Conservation (phyloP, 2,113 vertebrate species). For the Chunga burmeisteri region DNA sequence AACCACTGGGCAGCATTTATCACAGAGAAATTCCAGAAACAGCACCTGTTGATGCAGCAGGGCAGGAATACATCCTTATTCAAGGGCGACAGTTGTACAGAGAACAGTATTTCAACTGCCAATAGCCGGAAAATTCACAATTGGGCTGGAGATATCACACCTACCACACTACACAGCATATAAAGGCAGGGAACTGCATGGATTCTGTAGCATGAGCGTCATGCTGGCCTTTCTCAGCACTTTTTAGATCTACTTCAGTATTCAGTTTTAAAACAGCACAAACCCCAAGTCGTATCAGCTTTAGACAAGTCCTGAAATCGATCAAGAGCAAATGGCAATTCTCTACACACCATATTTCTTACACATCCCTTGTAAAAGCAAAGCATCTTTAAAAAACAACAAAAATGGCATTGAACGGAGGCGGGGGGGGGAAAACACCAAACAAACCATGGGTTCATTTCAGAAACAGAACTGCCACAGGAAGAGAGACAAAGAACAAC, state of each 20-base stretch:
- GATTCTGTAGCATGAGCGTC: rapidly evolving
- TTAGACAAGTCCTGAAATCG: background rate
- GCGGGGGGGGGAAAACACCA: too few species aligned
- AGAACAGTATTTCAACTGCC: background rate
- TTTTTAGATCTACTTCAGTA: background rate
- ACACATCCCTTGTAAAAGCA: background rate
- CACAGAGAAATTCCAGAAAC: background rate
- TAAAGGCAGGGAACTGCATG: background rate
- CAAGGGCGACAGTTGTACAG: background rate
- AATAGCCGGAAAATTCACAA: background rate
- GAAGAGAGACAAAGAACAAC: conserved; percentile 21
- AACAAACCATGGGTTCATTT: background rate
- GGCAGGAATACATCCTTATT: background rate
- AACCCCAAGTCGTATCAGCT: background rate
- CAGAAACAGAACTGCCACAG: background rate
- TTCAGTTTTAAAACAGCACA: background rate
- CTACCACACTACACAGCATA: background rate
- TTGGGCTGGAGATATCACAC: background rate
- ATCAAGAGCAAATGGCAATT: background rate
- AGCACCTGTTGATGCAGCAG: rapidly evolving
- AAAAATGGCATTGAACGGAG: background rate
- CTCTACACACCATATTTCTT: background rate
- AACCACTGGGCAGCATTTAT: background rate
- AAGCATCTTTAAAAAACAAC: background rate
- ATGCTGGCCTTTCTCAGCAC: background rate